Percentiles rank a stretch among this genome's conserved stretches.
These are phyloP conservation scores for Pelodytes ibericus DNA, from an alignment of 2,797 vertebrate genomes.

Conservation along the genomic window DNA sequence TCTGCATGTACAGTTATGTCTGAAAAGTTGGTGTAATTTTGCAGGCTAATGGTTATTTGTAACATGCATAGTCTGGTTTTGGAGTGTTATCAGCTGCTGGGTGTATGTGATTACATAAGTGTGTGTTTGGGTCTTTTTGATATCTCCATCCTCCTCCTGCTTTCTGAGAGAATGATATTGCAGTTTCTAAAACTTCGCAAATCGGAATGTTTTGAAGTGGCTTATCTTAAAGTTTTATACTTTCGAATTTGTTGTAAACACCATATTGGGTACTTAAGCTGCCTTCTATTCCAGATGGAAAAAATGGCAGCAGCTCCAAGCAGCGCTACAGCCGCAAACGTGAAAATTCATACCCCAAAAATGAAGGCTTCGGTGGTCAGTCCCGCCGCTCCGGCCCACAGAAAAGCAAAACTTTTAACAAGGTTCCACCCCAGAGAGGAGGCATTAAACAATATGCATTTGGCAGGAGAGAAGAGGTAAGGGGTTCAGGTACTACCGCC, in stretches of 20 bases:
- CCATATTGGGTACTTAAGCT: too few species aligned
- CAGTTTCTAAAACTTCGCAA: too few species aligned
- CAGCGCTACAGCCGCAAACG: conserved; percentile 90
- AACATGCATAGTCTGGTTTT: not conserved
- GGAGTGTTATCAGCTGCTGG: not conserved
- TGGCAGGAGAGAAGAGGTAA: conserved; percentile 98
- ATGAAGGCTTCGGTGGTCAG: conserved; percentile 85
- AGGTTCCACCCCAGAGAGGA: conserved; percentile 91
- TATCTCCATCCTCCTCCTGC: conserved; percentile 36
- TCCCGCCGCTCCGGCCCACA: conserved; percentile 93
- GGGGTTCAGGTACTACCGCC: conserved; percentile 42
- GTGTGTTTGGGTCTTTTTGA: not conserved
- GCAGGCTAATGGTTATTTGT: too few species aligned
- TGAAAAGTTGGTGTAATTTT: too few species aligned
- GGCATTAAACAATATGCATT: conserved; percentile 67
- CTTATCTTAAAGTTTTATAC: too few species aligned
- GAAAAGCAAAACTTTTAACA: conserved; percentile 99
- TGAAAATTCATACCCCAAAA: conserved; percentile 89
- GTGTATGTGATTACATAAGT: not conserved
- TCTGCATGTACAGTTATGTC: too few species aligned
- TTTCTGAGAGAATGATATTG: conserved; percentile 13
- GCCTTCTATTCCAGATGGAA: conserved; percentile 63
- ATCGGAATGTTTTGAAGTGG: too few species aligned
- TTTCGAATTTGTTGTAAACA: too few species aligned
- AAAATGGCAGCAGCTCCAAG: conserved; percentile 90